phyloP scores from a whole-genome alignment of 2,888 invertebrate genomes.

The Linnaemya tessellans region DNA sequence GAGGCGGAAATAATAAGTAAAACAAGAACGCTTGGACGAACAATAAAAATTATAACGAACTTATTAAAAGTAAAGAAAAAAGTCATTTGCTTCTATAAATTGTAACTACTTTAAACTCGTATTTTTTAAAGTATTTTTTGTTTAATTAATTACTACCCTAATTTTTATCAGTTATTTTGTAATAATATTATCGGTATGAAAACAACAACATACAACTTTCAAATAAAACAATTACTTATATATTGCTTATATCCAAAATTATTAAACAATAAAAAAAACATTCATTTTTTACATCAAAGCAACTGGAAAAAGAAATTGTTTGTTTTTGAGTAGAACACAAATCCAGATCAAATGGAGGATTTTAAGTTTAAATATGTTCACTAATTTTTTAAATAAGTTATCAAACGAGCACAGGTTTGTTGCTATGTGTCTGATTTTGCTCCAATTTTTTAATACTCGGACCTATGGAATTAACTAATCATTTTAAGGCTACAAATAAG shows the following conservation, averaged over 20 bases:
- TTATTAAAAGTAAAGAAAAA: slow-evolving; percentile 41
- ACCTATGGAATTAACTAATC: too few relatives aligned
- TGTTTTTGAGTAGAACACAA: background rate
- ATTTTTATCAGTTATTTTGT: slow-evolving; percentile 30
- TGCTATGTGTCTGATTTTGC: too few relatives aligned
- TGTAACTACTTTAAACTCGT: slow-evolving; percentile 42
- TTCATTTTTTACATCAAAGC: slow-evolving; percentile 25
- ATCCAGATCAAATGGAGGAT: too few relatives aligned
- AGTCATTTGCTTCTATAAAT: slow-evolving; percentile 43
- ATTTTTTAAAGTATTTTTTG: slow-evolving; percentile 48
- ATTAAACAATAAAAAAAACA: slow-evolving; percentile 42
- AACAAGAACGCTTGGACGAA: background rate
- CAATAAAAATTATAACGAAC: slow-evolving; percentile 17
- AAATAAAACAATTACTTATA: slow-evolving; percentile 29
- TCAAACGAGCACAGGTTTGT: too few relatives aligned
- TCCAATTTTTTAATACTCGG: too few relatives aligned
- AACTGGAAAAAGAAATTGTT: slow-evolving; percentile 26
- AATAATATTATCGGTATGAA: slow-evolving; percentile 6
- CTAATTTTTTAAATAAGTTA: too few relatives aligned
- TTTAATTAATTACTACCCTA: slow-evolving; percentile 20
- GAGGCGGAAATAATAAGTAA: slow-evolving; percentile 68
- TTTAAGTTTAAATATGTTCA: too few relatives aligned
- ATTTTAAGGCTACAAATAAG: too few relatives aligned
- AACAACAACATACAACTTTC: slow-evolving; percentile 33
- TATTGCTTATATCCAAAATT: slow-evolving; percentile 50